Conservation (phyloP, 2,113 vertebrate species). For the Chrysochloris asiatica region DNA sequence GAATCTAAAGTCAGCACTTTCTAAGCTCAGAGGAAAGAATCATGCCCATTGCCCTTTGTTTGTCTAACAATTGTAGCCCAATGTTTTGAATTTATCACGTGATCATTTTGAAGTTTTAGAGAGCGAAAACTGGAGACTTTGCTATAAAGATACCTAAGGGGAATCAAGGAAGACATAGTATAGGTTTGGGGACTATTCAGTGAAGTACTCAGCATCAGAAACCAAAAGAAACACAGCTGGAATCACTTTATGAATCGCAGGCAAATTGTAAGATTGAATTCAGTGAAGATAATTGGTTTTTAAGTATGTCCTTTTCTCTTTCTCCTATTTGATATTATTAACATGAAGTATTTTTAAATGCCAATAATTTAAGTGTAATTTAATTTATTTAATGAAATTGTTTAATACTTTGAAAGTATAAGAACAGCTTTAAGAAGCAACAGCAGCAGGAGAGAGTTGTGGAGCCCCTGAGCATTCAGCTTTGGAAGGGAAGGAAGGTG, state of each 20-base stretch:
- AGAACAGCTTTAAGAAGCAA: slow-evolving; percentile 6
- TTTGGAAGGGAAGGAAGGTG: slow-evolving; percentile 31
- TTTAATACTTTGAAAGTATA: slow-evolving; percentile 66
- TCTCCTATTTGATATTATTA: slow-evolving; percentile 67
- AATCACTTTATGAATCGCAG: slow-evolving; percentile 65
- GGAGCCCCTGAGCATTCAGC: not conserved
- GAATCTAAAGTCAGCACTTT: slow-evolving; percentile 48
- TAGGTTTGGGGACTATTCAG: slow-evolving; percentile 56
- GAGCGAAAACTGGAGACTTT: slow-evolving; percentile 36
- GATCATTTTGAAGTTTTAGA: slow-evolving; percentile 14
- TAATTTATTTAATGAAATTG: slow-evolving; percentile 71
- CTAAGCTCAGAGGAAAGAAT: slow-evolving; percentile 36
- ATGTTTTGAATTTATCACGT: slow-evolving; percentile 30
- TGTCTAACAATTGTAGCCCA: not conserved
- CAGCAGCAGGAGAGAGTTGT: not conserved
- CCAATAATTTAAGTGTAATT: slow-evolving; percentile 73
- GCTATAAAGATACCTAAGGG: slow-evolving; percentile 49
- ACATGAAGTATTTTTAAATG: slow-evolving; percentile 60
- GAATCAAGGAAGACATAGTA: slow-evolving; percentile 54
- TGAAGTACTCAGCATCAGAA: slow-evolving; percentile 55
- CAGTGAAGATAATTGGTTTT: slow-evolving; percentile 70
- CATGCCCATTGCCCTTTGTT: slow-evolving; percentile 29
- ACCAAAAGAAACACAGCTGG: slow-evolving; percentile 64
- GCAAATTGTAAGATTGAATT: slow-evolving; percentile 65
- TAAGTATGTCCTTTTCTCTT: slow-evolving; percentile 71